Evolutionary conservation across 2,113 vertebrate species (phyloP).

Genomic region (Otocyon megalotis): DNA sequence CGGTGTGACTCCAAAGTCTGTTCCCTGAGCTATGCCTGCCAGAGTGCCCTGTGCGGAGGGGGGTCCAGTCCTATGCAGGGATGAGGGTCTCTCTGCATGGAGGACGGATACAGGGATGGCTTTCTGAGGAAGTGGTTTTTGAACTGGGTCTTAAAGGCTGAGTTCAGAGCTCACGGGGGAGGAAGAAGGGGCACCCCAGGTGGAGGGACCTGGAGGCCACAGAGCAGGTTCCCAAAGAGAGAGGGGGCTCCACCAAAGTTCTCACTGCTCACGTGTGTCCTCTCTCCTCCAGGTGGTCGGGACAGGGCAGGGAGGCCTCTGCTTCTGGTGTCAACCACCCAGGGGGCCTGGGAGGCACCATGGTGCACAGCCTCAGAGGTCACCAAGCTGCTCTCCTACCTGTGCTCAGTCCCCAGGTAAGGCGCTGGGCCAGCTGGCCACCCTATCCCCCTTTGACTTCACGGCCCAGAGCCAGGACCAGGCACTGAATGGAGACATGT

Average conservation of each 20-base stretch:
- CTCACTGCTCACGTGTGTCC: background rate
- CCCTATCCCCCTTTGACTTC: background rate
- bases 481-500: background rate
- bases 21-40: background rate
- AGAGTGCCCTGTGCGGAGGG: background rate
- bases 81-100: background rate
- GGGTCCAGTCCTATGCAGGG: too few species aligned
- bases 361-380: slow-evolving; percentile 88
- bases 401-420: slow-evolving; percentile 92
- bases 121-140: background rate
- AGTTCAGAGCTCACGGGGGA: background rate
- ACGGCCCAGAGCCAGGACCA: background rate
- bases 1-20: background rate
- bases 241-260: too few species aligned
- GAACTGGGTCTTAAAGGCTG: background rate
- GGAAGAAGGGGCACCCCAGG: background rate
- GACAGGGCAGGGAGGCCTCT: slow-evolving; percentile 91
- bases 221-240: background rate
- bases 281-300: slow-evolving; percentile 87
- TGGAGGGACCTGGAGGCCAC: background rate
- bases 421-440: background rate
- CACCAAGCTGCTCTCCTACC: slow-evolving; percentile 89
- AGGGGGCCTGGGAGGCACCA: slow-evolving; percentile 87
- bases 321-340: slow-evolving; percentile 90
- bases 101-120: background rate